Conservation (phyloP, 2,797 vertebrate genomes). For the Oryzias dopingdopingensis region DNA sequence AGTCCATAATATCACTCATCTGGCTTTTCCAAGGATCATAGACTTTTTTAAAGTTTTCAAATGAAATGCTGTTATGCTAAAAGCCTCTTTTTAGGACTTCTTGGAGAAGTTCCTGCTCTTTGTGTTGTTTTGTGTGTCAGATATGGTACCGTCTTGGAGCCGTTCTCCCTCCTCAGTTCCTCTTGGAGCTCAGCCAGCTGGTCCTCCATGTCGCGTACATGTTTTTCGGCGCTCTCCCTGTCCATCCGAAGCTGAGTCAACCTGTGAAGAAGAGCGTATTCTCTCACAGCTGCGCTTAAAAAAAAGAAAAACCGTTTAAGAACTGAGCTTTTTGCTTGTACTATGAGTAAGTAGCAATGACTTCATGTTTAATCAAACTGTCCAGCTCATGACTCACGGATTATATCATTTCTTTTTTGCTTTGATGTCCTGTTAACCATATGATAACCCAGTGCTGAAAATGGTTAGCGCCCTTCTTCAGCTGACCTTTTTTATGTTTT, state of each 20-base stretch:
- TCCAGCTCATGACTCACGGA: constrained; percentile 6
- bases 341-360: constrained; percentile 27
- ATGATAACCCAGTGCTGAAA: too few species aligned
- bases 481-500: too few species aligned
- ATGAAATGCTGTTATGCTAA: too few species aligned
- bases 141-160: constrained; percentile 76
- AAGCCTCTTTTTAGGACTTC: background rate
- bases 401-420: constrained; percentile 6
- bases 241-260: constrained; percentile 82
- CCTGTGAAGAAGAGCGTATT: constrained; percentile 60
- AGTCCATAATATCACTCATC: background rate
- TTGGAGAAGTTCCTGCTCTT: background rate
- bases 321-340: constrained; percentile 10
- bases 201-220: constrained; percentile 78
- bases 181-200: constrained; percentile 82
- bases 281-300: background rate
- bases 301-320: constrained; percentile 6
- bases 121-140: constrained; percentile 5
- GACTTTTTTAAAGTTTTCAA: too few species aligned
- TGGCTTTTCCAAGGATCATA: too few species aligned
- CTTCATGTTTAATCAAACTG: constrained; percentile 17
- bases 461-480: too few species aligned
- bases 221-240: constrained; percentile 79
- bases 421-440: too few species aligned
- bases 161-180: constrained; percentile 76